Conservation (phyloP, 2,113 vertebrate genomes). For the Mesembrinibis cayennensis region DNA sequence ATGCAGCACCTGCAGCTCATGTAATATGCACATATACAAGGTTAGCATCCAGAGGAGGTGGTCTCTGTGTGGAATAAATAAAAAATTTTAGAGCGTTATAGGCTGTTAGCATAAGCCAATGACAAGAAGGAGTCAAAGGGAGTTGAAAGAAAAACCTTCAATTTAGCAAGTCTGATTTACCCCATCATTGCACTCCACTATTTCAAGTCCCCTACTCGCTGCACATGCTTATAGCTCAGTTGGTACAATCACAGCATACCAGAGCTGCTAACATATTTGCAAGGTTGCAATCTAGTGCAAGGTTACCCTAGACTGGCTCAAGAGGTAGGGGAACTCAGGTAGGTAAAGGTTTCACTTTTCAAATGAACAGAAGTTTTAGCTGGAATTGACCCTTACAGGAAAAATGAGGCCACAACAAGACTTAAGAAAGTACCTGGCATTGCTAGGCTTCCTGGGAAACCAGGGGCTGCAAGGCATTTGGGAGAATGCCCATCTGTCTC, state of each 20-base stretch:
- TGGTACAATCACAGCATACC: background rate
- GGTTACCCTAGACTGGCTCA: background rate
- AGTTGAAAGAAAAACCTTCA: background rate
- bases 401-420: background rate
- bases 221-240: rapidly evolving
- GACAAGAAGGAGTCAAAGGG: background rate
- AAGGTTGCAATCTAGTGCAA: background rate
- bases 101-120: background rate
- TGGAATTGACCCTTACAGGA: background rate
- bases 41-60: background rate
- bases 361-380: background rate
- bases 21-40: background rate
- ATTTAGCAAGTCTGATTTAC: background rate
- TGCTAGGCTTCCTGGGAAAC: background rate
- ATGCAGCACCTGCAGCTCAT: background rate
- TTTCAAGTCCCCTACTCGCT: background rate
- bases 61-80: background rate
- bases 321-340: background rate
- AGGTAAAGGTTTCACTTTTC: background rate
- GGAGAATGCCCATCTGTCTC: background rate
- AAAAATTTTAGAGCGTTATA: background rate
- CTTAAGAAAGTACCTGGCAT: background rate
- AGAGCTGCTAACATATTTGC: background rate
- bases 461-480: background rate
- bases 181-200: background rate